These are phyloP conservation scores for Caenorhabditis parvicauda DNA, from an alignment of 2,888 invertebrate genomes.

Conservation along the genomic window DNA sequence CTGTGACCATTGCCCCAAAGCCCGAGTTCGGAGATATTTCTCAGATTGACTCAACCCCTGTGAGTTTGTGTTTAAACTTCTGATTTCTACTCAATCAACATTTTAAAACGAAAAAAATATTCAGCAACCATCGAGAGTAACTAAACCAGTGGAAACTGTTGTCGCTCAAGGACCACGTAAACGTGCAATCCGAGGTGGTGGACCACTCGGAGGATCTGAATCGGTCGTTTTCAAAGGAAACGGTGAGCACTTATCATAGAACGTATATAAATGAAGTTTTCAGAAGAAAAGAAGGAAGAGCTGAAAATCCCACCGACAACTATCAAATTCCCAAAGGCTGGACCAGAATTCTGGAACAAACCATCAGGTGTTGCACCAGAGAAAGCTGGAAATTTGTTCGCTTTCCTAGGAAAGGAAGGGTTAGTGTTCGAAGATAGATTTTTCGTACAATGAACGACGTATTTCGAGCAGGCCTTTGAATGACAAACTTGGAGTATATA, in stretches of 20 bases:
- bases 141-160: background rate
- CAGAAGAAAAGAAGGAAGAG: background rate
- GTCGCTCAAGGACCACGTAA: slow-evolving; percentile 21
- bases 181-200: slow-evolving; percentile 41
- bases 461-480: no score
- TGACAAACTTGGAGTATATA: background rate
- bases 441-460: no score
- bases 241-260: background rate
- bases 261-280: background rate
- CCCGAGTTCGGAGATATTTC: slow-evolving; percentile 28
- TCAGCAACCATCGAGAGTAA: no score
- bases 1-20: background rate
- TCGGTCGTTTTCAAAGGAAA: slow-evolving; percentile 30
- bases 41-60: no score
- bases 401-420: slow-evolving; percentile 15
- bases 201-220: slow-evolving; percentile 32
- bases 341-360: slow-evolving; percentile 37
- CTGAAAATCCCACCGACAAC: slow-evolving; percentile 13
- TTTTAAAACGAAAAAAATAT: no score
- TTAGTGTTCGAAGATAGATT: slow-evolving; percentile 3
- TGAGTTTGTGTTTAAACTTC: no score
- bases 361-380: background rate
- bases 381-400: slow-evolving; percentile 15
- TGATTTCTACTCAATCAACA: no score
- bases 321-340: slow-evolving; percentile 33